phyloP scores from a whole-genome alignment of 2,888 invertebrate genomes.

The Morpho deidamia region DNA sequence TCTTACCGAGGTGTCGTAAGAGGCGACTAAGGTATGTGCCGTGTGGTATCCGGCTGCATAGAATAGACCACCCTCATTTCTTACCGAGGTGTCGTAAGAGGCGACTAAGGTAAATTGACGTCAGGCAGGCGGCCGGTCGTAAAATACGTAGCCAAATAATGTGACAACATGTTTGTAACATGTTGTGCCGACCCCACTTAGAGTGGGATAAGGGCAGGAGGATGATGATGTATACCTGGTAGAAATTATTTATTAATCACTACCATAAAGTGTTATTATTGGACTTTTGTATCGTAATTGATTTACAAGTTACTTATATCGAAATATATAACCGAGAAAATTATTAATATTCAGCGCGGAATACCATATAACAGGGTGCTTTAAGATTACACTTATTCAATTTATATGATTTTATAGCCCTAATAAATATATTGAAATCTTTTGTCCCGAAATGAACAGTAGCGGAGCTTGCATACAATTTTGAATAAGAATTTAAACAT shows the following conservation, averaged over 20 bases:
- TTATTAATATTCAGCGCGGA: constrained; percentile 5
- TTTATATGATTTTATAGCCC: constrained; percentile 5
- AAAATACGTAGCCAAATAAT: too few species aligned
- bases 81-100: too few species aligned
- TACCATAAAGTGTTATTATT: neutral
- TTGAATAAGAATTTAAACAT: constrained; percentile 2
- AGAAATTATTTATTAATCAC: neutral
- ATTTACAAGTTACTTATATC: constrained; percentile 4
- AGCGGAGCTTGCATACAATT: neutral
- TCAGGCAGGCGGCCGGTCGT: too few species aligned
- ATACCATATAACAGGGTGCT: neutral
- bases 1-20: too few species aligned
- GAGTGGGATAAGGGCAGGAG: too few species aligned
- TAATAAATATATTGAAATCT: constrained; percentile 13
- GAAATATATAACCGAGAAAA: constrained; percentile 8
- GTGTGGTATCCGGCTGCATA: too few species aligned
- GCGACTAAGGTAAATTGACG: too few species aligned
- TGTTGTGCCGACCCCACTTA: too few species aligned
- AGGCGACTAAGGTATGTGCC: too few species aligned
- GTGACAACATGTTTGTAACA: too few species aligned
- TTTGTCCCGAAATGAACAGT: constrained; percentile 9
- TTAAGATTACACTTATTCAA: neutral
- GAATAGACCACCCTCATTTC: too few species aligned
- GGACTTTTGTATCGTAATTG: constrained; percentile 1
- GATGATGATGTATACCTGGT: too few species aligned